Conservation (phyloP, 1,140 invertebrate species). For the Anagrus nilaparvatae region DNA sequence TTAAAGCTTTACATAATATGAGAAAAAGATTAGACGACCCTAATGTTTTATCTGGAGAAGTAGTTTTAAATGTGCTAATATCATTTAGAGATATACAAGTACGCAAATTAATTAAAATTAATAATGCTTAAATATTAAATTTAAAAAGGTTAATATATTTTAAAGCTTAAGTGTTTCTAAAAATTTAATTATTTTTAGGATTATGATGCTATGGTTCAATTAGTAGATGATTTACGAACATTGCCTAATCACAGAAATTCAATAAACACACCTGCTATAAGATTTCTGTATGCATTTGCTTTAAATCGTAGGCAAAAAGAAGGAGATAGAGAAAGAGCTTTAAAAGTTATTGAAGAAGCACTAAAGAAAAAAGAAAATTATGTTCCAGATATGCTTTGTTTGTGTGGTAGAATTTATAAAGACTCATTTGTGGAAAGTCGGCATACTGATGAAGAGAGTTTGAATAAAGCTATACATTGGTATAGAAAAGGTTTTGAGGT, state of each 20-base stretch:
- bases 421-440: constrained; percentile 96
- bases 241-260: constrained; percentile 86
- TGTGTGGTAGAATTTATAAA: constrained; percentile 98
- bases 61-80: constrained; percentile 84
- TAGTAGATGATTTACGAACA: constrained; percentile 92
- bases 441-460: constrained; percentile 78
- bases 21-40: constrained; percentile 91
- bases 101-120: constrained; percentile 8
- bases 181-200: constrained; percentile 48
- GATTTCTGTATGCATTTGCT: constrained; percentile 93
- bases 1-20: constrained; percentile 79
- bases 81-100: constrained; percentile 85
- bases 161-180: constrained; percentile 1
- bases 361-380: constrained; percentile 87
- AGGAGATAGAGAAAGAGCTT: constrained; percentile 88
- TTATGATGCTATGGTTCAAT: constrained; percentile 95
- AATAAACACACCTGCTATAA: constrained; percentile 80
- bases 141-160: constrained; percentile 2
- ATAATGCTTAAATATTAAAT: constrained; percentile 2
- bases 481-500: constrained; percentile 93
- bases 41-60: constrained; percentile 89
- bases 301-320: constrained; percentile 89
- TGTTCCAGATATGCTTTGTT: constrained; percentile 94
- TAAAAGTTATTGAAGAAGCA: constrained; percentile 84
- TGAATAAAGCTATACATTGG: constrained; percentile 93